A percentile compares a stretch with the other conserved stretches of the same genome.
These are phyloP conservation scores for Dromas ardeola DNA, from an alignment of 2,113 vertebrate species.

Conservation along the genomic window DNA sequence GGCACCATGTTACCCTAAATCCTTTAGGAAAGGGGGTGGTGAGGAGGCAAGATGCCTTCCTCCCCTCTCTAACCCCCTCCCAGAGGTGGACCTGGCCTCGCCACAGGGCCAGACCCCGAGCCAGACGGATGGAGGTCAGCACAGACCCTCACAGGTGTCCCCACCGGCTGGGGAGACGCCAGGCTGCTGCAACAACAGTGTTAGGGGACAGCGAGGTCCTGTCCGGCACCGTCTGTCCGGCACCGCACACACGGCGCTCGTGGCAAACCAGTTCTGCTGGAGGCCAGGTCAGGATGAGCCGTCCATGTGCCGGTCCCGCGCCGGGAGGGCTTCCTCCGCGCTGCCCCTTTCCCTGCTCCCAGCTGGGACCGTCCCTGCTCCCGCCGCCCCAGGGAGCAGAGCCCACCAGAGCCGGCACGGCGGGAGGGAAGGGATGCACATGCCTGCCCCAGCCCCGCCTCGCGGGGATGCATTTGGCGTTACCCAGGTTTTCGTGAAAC, in stretches of 20 bases:
- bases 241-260: not conserved
- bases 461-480: not conserved
- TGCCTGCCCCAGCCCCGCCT: not conserved
- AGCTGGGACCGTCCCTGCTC: not conserved
- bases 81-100: not conserved
- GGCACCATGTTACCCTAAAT: not conserved
- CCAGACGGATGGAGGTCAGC: not conserved
- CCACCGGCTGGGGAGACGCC: not conserved
- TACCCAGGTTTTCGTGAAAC: not conserved
- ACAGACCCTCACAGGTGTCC: rapidly evolving
- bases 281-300: not conserved
- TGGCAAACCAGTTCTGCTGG: not conserved
- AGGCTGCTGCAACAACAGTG: not conserved
- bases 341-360: not conserved
- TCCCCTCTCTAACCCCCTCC: not conserved
- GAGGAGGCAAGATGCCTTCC: rapidly evolving
- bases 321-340: not conserved
- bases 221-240: rapidly evolving
- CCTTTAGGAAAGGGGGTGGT: not conserved
- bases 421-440: not conserved
- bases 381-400: not conserved
- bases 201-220: rapidly evolving
- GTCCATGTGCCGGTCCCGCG: not conserved
- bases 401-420: rapidly evolving
- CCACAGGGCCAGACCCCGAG: not conserved